Evolutionary conservation across 2,888 invertebrate genomes (phyloP), one percentile per base, ranked within the genome.

Genomic region (Sicus ferrugineus): DNA sequence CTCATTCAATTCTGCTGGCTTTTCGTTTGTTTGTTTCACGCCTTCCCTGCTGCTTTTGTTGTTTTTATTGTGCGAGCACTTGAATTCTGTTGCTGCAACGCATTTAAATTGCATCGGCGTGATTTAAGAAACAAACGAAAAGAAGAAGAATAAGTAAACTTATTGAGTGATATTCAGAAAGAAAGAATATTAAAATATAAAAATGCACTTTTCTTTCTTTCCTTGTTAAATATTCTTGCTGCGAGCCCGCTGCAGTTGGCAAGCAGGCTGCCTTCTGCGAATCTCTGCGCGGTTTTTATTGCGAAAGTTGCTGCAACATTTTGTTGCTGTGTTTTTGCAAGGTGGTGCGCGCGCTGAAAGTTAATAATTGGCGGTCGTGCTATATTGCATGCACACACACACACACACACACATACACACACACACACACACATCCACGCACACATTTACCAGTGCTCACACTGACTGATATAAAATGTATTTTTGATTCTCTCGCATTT

Each of bases 311-410:
- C 28, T 54, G 23, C 26, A 26, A 7, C 19, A 23, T 62, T 38
- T 62, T 21, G 42, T 23, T 42, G 38, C 46, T 42, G 23, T 64
- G 2, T 23, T 54, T 54, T 54, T 14, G 9, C 28, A 28, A 28
- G 54, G 26, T 54, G 28, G 16, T 11, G 23, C 23, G 42, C 42
- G 38, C 31, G 19, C 52, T 31, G 42, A 26, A n/a, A 50, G 67
- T 46, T 67, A 67, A 67, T 67, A 50, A 67, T 42, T 42, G 58
- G n/a, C 66, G 21, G 52, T 4, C 16, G 28, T 34, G 38, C 31
- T 26, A 19, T 48, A 2, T 5, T 38, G 21, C 26, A 61, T 14
- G 38, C 14, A 62, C 34, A 38, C 62, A 28, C 46, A 62, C 26
- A 16, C 28, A 46, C 14, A 42, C 28, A 58, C 21, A 31, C n/a